Evolutionary conservation across 2,888 invertebrate species (phyloP).

Genomic region (Eilema depressum): DNA sequence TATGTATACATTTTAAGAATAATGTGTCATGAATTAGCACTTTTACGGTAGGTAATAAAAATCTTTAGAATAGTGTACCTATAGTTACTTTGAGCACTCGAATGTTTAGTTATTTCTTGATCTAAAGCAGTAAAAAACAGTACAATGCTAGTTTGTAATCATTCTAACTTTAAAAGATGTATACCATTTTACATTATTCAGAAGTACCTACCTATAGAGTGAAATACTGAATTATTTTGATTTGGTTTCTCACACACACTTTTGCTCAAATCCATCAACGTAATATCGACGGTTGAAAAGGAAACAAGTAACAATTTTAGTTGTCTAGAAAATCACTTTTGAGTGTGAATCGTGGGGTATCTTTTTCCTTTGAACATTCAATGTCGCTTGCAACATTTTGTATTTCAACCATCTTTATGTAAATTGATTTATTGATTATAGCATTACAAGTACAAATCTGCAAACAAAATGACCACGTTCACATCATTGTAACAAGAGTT

Average conservation of each 20-base stretch:
- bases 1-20: constrained; percentile 4
- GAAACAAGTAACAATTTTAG: too few relatives aligned
- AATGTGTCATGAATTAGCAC: background rate
- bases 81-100: background rate
- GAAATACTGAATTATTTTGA: background rate
- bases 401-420: background rate
- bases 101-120: background rate
- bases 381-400: too few relatives aligned
- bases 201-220: background rate
- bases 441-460: background rate
- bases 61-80: background rate
- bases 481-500: background rate
- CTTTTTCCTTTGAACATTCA: too few relatives aligned
- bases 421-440: background rate
- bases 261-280: background rate
- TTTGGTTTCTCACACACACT: background rate
- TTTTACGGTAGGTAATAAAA: background rate
- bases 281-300: background rate
- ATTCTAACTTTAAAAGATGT: background rate
- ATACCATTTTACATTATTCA: background rate
- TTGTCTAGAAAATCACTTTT: too few relatives aligned
- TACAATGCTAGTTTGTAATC: background rate
- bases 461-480: background rate
- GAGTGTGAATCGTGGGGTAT: too few relatives aligned
- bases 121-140: background rate